Evolutionary conservation across 2,888 invertebrate genomes (phyloP).

Genomic region (Drosophila neotestacea): DNA sequence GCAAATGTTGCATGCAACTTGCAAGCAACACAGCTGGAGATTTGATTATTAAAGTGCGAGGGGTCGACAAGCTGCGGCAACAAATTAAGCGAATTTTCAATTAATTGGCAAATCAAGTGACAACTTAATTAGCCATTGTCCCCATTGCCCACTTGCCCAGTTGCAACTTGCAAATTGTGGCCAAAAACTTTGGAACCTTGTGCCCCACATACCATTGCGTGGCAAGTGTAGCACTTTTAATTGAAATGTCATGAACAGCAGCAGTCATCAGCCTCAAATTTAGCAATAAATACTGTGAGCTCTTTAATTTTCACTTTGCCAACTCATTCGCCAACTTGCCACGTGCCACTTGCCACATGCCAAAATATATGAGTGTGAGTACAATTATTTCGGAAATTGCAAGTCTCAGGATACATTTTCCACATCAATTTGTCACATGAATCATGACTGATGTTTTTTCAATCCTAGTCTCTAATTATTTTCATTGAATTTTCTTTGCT

Average conservation of each 20-base stretch:
- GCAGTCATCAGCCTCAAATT: conserved; percentile 21
- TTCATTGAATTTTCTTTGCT: background rate
- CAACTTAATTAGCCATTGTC: conserved; percentile 29
- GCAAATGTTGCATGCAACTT: conserved; percentile 5
- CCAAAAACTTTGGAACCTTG: background rate
- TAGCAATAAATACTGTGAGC: conserved; percentile 14
- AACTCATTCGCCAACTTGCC: conserved; percentile 25
- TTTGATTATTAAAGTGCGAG: too few relatives aligned
- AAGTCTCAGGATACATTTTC: conserved; percentile 6
- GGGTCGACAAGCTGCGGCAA: too few relatives aligned
- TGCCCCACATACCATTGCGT: background rate
- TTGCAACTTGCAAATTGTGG: conserved; percentile 1
- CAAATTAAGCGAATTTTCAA: conserved; percentile 10
- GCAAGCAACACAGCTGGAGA: background rate
- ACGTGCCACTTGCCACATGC: conserved; percentile 8
- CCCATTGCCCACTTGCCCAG: background rate
- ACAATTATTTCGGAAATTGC: background rate
- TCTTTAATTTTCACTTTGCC: conserved; percentile 18
- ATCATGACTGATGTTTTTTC: background rate
- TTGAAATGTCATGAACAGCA: conserved; percentile 37
- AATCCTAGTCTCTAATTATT: background rate
- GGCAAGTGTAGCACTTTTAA: conserved; percentile 26
- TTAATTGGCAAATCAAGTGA: conserved; percentile 39
- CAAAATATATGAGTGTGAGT: background rate
- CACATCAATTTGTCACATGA: conserved; percentile 4